phyloP scores from a whole-genome alignment of 2,113 vertebrate species.

The Neotragus pygmaeus region DNA sequence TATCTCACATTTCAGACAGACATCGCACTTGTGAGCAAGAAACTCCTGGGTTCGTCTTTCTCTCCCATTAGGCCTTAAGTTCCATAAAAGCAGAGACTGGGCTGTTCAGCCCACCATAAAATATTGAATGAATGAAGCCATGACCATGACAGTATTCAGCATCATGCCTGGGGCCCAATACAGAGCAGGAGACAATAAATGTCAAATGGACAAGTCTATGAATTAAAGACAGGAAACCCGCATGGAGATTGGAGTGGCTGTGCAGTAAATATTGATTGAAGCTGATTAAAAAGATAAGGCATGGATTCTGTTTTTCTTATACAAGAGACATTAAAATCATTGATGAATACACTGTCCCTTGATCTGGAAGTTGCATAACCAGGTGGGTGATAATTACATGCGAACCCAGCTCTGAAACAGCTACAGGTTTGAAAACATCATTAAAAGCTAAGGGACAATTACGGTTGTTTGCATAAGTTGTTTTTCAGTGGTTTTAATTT shows the following conservation, averaged over 20 bases:
- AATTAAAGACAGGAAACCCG: neutral
- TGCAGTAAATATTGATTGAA: neutral
- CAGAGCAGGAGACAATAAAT: neutral
- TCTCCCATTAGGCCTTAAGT: neutral
- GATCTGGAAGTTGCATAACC: conserved; percentile 21
- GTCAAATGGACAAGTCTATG: neutral
- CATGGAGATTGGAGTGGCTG: neutral
- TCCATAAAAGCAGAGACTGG: neutral
- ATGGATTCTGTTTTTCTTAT: neutral
- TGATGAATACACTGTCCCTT: conserved; percentile 16
- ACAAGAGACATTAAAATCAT: neutral
- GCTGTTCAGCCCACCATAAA: neutral
- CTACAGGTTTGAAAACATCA: conserved; percentile 1
- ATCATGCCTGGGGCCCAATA: neutral
- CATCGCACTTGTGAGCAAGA: neutral
- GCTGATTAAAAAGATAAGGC: neutral
- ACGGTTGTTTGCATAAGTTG: neutral
- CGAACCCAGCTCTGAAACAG: neutral
- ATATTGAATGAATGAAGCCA: neutral
- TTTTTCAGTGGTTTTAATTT: conserved; percentile 36
- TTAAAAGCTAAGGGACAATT: conserved; percentile 19
- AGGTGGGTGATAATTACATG: conserved; percentile 15
- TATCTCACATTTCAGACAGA: neutral
- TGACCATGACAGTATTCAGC: neutral
- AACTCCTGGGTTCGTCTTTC: neutral